A percentile compares a stretch with the other conserved stretches of the same genome.
Evolutionary conservation across 2,888 invertebrate genomes (phyloP).

Genomic region (Drosophila setosimentum): DNA sequence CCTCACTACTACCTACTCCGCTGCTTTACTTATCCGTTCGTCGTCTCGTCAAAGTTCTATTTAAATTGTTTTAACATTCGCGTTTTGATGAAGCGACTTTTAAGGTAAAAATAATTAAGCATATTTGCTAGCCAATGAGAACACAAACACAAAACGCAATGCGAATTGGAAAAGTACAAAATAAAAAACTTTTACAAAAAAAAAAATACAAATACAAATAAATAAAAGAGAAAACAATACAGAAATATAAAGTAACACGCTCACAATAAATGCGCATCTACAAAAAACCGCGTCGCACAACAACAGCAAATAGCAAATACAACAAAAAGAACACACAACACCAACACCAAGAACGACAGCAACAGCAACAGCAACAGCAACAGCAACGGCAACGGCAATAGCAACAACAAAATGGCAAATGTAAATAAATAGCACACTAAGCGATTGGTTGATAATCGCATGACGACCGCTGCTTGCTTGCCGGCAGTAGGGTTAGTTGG

Average conservation of each 20-base stretch:
- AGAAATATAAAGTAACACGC: constrained; percentile 74
- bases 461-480: constrained; percentile 58
- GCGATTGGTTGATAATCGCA: constrained; percentile 79
- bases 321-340: constrained; percentile 36
- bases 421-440: constrained; percentile 78
- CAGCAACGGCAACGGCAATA: constrained; percentile 28
- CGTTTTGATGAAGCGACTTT: constrained; percentile 75
- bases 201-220: constrained; percentile 26
- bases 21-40: neutral
- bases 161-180: constrained; percentile 69
- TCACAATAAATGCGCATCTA: constrained; percentile 83
- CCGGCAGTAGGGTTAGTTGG: constrained; percentile 36
- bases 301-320: constrained; percentile 64
- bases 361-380: neutral
- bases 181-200: constrained; percentile 34
- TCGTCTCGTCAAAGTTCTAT: constrained; percentile 27
- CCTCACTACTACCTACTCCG: neutral
- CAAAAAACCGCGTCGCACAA: constrained; percentile 56
- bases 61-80: constrained; percentile 75
- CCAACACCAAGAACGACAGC: constrained; percentile 16
- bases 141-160: constrained; percentile 63
- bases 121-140: constrained; percentile 70
- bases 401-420: constrained; percentile 55
- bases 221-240: constrained; percentile 62
- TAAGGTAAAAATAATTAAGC: constrained; percentile 82